Evolutionary conservation across 2,113 vertebrate species (phyloP).

Genomic region (Saguinus imperator): DNA sequence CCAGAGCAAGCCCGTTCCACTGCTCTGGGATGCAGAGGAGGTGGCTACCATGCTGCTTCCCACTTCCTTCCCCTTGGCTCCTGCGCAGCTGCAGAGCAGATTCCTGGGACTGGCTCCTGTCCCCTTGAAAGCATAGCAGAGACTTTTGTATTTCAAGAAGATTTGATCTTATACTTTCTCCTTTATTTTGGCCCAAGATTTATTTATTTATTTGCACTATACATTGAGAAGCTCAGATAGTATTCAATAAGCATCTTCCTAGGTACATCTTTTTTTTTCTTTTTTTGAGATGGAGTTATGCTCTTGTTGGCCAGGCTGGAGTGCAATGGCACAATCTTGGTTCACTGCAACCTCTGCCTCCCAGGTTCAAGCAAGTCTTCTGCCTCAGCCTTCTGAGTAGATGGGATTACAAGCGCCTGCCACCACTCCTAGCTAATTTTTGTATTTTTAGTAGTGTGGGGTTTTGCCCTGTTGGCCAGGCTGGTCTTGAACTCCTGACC

Average conservation of each 20-base stretch:
- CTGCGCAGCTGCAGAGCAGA: fast-evolving
- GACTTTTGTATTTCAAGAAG: background rate
- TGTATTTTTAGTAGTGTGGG: too few species aligned
- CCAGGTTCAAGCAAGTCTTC: too few species aligned
- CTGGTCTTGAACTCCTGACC: too few species aligned
- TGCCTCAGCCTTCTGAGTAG: too few species aligned
- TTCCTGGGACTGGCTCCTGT: too few species aligned
- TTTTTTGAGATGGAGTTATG: too few species aligned
- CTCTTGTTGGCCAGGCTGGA: too few species aligned
- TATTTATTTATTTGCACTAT: background rate
- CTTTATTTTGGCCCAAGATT: background rate
- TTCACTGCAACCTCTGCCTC: too few species aligned
- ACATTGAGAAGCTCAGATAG: background rate
- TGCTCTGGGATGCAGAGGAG: background rate
- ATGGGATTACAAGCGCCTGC: fast-evolving
- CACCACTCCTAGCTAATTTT: too few species aligned
- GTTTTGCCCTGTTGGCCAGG: too few species aligned
- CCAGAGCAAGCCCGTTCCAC: background rate
- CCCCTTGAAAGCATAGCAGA: background rate
- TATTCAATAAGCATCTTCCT: background rate
- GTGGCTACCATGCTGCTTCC: too few species aligned
- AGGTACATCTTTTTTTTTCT: background rate
- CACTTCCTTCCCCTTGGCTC: background rate
- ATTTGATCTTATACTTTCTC: background rate
- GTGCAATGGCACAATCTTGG: too few species aligned